These are phyloP conservation scores for Thera britannica DNA, from an alignment of 2,888 invertebrate genomes.

Conservation along the genomic window DNA sequence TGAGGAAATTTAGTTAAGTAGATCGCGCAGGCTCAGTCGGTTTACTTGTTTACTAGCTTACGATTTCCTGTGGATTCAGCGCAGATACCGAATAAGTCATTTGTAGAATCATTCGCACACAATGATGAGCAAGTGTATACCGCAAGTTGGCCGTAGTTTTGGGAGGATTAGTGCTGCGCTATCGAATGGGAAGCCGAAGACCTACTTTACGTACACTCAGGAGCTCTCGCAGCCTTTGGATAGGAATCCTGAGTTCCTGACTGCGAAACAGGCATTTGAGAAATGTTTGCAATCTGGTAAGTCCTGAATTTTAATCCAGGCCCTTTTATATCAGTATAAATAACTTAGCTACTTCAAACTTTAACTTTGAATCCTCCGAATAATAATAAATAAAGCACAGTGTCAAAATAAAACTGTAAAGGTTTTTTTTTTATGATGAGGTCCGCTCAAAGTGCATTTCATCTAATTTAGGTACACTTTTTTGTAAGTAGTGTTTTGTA, in stretches of 20 bases:
- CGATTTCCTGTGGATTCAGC: background rate
- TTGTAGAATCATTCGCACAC: constrained; percentile 22
- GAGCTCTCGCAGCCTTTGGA: constrained; percentile 92
- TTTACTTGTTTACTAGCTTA: background rate
- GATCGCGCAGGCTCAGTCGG: background rate
- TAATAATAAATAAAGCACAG: too few species aligned
- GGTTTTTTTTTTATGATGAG: too few species aligned
- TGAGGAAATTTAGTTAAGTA: background rate
- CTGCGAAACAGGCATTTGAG: constrained; percentile 91
- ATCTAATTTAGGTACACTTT: too few species aligned
- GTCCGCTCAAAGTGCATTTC: too few species aligned
- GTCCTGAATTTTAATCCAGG: constrained; percentile 37
- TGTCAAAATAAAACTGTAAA: too few species aligned
- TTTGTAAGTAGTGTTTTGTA: too few species aligned
- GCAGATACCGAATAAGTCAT: background rate
- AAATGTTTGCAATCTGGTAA: constrained; percentile 92
- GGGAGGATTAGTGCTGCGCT: constrained; percentile 66
- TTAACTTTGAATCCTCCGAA: too few species aligned
- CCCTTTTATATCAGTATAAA: background rate
- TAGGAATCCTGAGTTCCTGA: constrained; percentile 88
- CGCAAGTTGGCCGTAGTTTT: constrained; percentile 65
- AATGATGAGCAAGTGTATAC: constrained; percentile 68
- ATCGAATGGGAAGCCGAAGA: constrained; percentile 71
- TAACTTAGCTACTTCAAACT: too few species aligned
- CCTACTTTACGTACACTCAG: constrained; percentile 90